Base-by-base conservation (phyloP, 2,888 invertebrate species). In the Cheilosia soror region DNA sequence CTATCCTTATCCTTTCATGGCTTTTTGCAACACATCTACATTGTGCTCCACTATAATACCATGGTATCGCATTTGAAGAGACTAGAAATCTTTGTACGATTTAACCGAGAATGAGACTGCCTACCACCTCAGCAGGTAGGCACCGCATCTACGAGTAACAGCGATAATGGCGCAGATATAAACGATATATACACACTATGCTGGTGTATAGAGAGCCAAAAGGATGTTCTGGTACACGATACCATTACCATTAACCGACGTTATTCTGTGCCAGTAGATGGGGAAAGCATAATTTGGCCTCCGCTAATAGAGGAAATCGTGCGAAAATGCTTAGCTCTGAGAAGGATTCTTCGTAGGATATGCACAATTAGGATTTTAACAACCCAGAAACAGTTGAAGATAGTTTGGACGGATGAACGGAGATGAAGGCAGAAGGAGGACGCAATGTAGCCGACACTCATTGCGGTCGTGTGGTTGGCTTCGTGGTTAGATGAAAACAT, bases 241-340 rank as follows among this genome's bases (percentile, higher is more conserved):
- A 57, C 65, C 81, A 40, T 66, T 58, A 76, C 65, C 81, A 40
- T 66, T 58, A 72, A 71, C 62, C 84, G 51, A 33, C 62, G 15
- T 69, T 76, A 71, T 75, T 13, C 53, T 53, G 29, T 60, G 57
- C 58, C 37, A 51, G 40, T 40, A 72, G 66, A 15, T 13, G 63
- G 49, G 62, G 42, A 68, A 60, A 69, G 68, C 68, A 81, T 81
- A 85, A 77, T 85, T 85, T 85, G 33, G 76, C 68, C 71, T 62
- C 9, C 81, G 68, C 81, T 77, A 81, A 85, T 85, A 72, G 85
- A 77, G 85, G 85, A 85, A 85, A 85, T 85, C 77, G 68, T 81
- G 81, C 72, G 85, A 85, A 85, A 85, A 76, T 76, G 63, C 72
- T 85, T 68, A 63, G 68, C 62, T 77, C 55, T 51, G 42, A 53